Base-by-base conservation (phyloP, 2,888 invertebrate species). In the Cryptops parisi region DNA sequence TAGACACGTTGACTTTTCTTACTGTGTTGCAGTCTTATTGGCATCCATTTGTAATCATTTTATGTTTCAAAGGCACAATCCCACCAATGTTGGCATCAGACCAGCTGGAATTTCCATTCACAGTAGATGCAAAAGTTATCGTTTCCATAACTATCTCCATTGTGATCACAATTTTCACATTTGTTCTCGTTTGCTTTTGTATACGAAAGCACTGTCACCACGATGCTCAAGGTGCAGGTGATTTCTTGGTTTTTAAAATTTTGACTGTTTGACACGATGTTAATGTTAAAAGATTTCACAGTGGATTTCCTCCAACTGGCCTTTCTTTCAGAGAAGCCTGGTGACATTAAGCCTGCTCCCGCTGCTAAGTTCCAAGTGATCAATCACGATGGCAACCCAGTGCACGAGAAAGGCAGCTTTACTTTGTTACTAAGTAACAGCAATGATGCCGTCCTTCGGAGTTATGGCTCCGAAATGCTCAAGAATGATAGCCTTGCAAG, bases 131-230 rank as follows among this genome's bases (percentile, higher is more conserved):
- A 69, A 88, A 89, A 77, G 81, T 93, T 68, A 85, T 93, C 74
- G 86, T 93, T 66, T 91, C 91, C 54, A 85, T 91, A 64, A 84
- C 87, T 69, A 88, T 89, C 62, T 88, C 89, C 64, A 77, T 87
- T 64, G 78, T 91, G 67, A 89, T 93, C 74, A 85, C 90, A 72
- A 83, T 91, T 70, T 84, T 90, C 72, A 90, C 90, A 65, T 81
- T 90, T 68, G 81, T 87, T 70, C 88, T 93, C 70, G 87, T 90
- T 69, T 89, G 88, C 79, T 85, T 88, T 65, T 53, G 55, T 46
- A 39, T 55, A n/a, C 38, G 45, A 12, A 43, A 50, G 19, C 55
- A 53, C 3, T 43, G 49, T 23, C 38, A 41, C 19, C 48, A 46
- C n/a, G 55, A 55, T 15, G 48, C 23, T 39, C 47, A 53, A 47